Evolutionary conservation across 2,888 invertebrate species (phyloP), one percentile per base, ranked within the genome.

Genomic region (Zaprionus lineosus): DNA sequence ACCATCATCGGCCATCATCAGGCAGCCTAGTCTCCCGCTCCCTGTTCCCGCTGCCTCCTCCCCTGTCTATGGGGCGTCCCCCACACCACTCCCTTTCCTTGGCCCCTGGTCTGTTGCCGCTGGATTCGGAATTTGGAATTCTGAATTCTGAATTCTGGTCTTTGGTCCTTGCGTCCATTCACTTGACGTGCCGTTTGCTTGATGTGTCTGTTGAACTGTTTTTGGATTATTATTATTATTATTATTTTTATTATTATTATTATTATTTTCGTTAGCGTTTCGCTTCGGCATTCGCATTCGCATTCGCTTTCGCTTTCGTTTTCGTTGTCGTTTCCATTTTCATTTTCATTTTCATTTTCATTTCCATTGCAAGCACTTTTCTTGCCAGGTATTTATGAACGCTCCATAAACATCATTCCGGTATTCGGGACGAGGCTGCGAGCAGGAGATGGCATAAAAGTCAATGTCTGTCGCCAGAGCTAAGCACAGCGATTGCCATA

Each of bases 171-270:
- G n/a, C 53, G 12, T 36, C 7, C 37, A 29, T 16, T 39, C 36
- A 28, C 24, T 55, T 46, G 55, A 66, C 55, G 41, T 61, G 60
- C 37, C 31, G 47, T 67, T 52, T 57, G 53, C 48, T 52, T 70
- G 66, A 68, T 69, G 60, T 69, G 66, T 65, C 61, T 69, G 71
- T 51, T 66, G 66, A 71, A 71, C 72, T 65, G 69, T 61, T 48
- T 72, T 61, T 41, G 51, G 59, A 78, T 82, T 78, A 76, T 78
- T 76, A 82, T 76, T 75, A 59, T 67, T 58, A 75, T 78, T 74
- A 74, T 57, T 63, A 28, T 56, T 14, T 11, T 59, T 53, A 41
- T 52, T 28, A 31, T 53, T 66, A 34, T 40, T 33, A n/a, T 41
- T 52, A 37, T 47, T 39, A 12, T 28, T 36, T 47, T 26, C 36